These are phyloP conservation scores for Meteorus colon DNA, from an alignment of 2,888 invertebrate species.

Conservation along the genomic window DNA sequence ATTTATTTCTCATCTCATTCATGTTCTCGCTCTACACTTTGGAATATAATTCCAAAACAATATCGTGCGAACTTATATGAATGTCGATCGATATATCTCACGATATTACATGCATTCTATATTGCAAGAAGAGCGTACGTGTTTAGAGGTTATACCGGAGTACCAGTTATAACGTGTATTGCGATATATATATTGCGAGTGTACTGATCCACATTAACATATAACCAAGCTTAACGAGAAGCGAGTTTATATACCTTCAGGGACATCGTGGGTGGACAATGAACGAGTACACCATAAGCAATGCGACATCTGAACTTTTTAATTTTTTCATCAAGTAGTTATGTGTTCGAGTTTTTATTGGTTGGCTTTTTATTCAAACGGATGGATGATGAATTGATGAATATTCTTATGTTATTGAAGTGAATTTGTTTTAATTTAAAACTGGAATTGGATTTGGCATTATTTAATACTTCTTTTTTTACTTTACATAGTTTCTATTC, in stretches of 20 bases:
- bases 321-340: not conserved
- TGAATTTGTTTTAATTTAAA: too few relatives aligned
- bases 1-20: constrained; percentile 14
- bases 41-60: constrained; percentile 30
- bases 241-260: constrained; percentile 53
- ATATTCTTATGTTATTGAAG: too few relatives aligned
- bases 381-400: too few relatives aligned
- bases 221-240: constrained; percentile 64
- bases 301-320: constrained; percentile 41
- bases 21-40: not conserved
- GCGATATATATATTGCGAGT: constrained; percentile 49
- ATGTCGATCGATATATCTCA: constrained; percentile 3
- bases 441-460: too few relatives aligned
- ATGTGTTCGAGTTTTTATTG: too few relatives aligned
- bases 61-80: not conserved
- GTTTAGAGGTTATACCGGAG: constrained; percentile 13
- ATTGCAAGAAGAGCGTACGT: constrained; percentile 1
- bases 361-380: too few relatives aligned
- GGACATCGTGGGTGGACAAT: constrained; percentile 53
- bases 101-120: constrained; percentile 11
- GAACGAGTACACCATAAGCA: constrained; percentile 38
- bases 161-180: constrained; percentile 53
- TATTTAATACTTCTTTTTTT: too few relatives aligned
- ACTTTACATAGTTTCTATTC: too few relatives aligned
- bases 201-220: constrained; percentile 63